These are phyloP conservation scores for Panzeria rudis DNA, from an alignment of 2,888 invertebrate species.

Conservation along the genomic window DNA sequence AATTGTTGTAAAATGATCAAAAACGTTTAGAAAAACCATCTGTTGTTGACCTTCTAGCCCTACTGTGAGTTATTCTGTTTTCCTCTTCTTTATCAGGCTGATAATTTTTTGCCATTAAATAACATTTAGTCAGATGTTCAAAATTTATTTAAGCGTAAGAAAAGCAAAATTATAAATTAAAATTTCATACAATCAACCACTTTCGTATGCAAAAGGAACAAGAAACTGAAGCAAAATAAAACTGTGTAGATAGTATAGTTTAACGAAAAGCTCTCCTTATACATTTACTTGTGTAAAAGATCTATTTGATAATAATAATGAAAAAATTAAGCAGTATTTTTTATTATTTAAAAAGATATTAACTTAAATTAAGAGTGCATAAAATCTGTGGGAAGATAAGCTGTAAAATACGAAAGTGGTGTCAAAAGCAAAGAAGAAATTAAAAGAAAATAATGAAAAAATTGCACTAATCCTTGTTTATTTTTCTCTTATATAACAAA, in stretches of 20 bases:
- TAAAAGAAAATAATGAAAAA: slow-evolving; percentile 42
- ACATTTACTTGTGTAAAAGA: not conserved
- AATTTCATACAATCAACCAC: slow-evolving; percentile 41
- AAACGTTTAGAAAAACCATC: slow-evolving; percentile 48
- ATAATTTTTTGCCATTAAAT: slow-evolving; percentile 18
- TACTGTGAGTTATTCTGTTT: not conserved
- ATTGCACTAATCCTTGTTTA: slow-evolving; percentile 40
- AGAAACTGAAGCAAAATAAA: not conserved
- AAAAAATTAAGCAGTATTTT: slow-evolving; percentile 31
- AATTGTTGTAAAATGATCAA: slow-evolving; percentile 25
- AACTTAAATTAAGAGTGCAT: slow-evolving; percentile 52
- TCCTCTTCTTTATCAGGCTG: not conserved
- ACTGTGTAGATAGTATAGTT: not conserved
- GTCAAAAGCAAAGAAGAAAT: slow-evolving; percentile 3
- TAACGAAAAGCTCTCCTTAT: slow-evolving; percentile 6
- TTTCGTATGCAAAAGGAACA: not conserved
- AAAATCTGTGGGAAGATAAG: slow-evolving; percentile 23
- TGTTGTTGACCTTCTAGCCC: slow-evolving; percentile 47
- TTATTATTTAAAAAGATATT: slow-evolving; percentile 57
- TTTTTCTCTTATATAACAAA: not conserved
- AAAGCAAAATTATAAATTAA: slow-evolving; percentile 65
- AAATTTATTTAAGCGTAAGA: slow-evolving; percentile 64
- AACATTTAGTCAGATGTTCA: slow-evolving; percentile 53
- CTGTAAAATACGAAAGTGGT: not conserved
- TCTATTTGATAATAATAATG: slow-evolving; percentile 22